These are phyloP conservation scores for Agrochola lychnidis DNA, from an alignment of 2,888 invertebrate species.

Conservation along the genomic window DNA sequence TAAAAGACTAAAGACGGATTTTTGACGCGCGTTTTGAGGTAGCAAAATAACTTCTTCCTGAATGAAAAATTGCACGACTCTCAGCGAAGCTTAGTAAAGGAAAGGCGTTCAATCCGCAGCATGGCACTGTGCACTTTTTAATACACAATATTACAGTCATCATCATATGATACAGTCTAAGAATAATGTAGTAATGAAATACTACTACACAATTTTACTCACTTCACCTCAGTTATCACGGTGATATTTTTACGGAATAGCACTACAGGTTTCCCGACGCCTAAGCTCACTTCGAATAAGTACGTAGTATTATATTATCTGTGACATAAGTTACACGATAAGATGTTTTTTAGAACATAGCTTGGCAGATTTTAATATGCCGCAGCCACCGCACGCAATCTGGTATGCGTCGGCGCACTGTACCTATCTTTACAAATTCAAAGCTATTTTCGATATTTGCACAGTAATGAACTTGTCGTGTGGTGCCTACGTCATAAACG, in stretches of 20 bases:
- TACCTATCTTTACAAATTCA: constrained; percentile 6
- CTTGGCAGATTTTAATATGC: no score
- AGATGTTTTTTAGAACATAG: no score
- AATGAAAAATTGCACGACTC: neutral
- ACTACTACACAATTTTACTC: no score
- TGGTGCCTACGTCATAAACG: constrained; percentile 33
- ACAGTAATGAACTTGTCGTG: constrained; percentile 58
- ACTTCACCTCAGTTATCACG: no score
- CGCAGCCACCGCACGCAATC: neutral
- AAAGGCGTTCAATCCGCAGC: no score
- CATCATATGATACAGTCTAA: neutral
- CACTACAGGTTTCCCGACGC: no score
- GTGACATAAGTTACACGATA: no score
- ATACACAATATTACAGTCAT: neutral
- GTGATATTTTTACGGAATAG: no score
- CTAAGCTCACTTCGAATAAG: no score
- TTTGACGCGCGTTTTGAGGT: neutral
- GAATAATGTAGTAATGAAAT: no score
- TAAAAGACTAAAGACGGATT: no score
- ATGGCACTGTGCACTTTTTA: neutral
- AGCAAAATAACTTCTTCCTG: neutral
- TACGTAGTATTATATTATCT: no score
- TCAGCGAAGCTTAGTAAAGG: neutral
- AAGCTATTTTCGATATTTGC: constrained; percentile 49
- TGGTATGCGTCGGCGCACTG: constrained; percentile 4